Percentiles rank a stretch among this genome's conserved stretches.
phyloP scores from a whole-genome alignment of 2,888 invertebrate genomes.

The Parapristionchus giblindavisi region DNA sequence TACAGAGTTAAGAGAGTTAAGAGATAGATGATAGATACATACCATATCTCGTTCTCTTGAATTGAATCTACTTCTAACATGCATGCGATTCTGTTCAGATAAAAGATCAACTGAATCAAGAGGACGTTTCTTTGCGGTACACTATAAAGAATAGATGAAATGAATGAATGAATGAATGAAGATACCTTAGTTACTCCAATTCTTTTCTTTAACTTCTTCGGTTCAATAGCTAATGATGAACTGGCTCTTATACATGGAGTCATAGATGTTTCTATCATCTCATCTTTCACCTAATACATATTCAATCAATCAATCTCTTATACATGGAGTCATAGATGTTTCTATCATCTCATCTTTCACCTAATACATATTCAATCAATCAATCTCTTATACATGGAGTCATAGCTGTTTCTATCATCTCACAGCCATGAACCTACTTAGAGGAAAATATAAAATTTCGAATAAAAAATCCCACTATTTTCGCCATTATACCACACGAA shows the following conservation, averaged over 20 bases:
- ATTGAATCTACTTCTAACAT: slow-evolving; percentile 55
- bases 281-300: slow-evolving; percentile 7
- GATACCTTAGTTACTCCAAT: neutral
- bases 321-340: neutral
- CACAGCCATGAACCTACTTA: too few species aligned
- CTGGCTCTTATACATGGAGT: slow-evolving; percentile 18
- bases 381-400: slow-evolving; percentile 18
- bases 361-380: too few species aligned
- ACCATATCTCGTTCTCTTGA: slow-evolving; percentile 62
- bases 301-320: too few species aligned
- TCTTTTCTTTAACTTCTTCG: slow-evolving; percentile 2
- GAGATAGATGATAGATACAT: neutral
- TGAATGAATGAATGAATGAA: neutral
- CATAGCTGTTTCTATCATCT: neutral
- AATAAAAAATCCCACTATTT: too few species aligned
- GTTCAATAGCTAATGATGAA: slow-evolving; percentile 6
- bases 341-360: neutral
- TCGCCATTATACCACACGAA: too few species aligned
- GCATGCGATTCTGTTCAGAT: slow-evolving; percentile 51
- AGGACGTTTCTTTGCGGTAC: slow-evolving; percentile 48
- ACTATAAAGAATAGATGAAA: neutral
- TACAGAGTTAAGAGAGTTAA: neutral
- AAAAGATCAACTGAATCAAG: slow-evolving; percentile 57
- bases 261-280: neutral
- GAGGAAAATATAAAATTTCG: too few species aligned